Percentiles rank a stretch among this genome's conserved stretches.
Conservation (phyloP, 2,113 vertebrate species). For the Epinephelus moara region DNA sequence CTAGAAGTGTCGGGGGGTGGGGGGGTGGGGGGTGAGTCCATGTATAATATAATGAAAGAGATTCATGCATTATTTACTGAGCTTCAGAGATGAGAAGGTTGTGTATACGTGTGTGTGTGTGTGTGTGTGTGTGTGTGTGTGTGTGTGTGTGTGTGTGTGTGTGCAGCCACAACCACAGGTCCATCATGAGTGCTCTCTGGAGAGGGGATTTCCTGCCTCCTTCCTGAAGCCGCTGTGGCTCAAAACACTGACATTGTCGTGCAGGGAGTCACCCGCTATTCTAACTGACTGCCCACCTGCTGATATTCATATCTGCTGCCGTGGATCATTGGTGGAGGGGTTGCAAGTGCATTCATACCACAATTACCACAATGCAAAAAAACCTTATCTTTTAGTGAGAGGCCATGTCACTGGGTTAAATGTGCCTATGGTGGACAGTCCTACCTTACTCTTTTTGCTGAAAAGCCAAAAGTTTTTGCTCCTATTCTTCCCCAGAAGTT, state of each 20-base stretch:
- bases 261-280: constrained; percentile 27
- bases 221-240: constrained; percentile 19
- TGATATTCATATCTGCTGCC: not conserved
- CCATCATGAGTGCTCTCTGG: constrained; percentile 41
- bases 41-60: constrained; percentile 32
- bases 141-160: not conserved
- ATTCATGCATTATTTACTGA: constrained; percentile 63
- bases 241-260: constrained; percentile 19
- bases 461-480: constrained; percentile 91
- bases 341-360: not conserved
- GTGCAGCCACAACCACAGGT: constrained; percentile 45
- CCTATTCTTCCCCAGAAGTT: constrained; percentile 85
- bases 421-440: constrained; percentile 18
- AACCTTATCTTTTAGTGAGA: not conserved
- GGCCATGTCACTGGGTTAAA: not conserved
- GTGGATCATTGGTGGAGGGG: not conserved
- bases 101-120: constrained; percentile 7
- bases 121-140: not conserved
- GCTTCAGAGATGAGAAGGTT: constrained; percentile 33
- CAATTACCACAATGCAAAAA: not conserved
- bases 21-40: constrained; percentile 1
- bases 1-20: constrained; percentile 46
- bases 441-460: constrained; percentile 92
- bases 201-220: constrained; percentile 43
- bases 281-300: constrained; percentile 10